phyloP scores from a whole-genome alignment of 2,888 invertebrate species.

The Elegia similella region DNA sequence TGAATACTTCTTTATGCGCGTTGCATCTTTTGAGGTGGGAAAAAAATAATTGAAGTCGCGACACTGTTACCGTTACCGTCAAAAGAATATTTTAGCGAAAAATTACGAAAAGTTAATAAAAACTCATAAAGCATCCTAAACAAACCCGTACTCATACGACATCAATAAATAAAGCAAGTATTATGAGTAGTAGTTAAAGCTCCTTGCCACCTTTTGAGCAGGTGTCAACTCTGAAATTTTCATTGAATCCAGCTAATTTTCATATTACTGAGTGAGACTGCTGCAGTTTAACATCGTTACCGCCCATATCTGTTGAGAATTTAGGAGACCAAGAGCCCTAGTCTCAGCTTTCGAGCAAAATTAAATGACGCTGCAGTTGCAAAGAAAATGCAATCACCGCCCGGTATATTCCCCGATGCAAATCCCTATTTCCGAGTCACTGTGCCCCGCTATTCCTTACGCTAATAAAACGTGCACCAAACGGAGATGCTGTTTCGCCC shows the following conservation, averaged over 20 bases:
- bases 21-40: too few relatives aligned
- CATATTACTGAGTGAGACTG: neutral
- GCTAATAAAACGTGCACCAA: constrained; percentile 81
- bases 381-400: constrained; percentile 80
- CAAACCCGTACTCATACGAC: too few relatives aligned
- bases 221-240: too few relatives aligned
- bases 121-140: too few relatives aligned
- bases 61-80: too few relatives aligned
- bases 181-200: too few relatives aligned
- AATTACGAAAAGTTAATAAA: too few relatives aligned
- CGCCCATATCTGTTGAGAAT: constrained; percentile 42
- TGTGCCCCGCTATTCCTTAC: constrained; percentile 80
- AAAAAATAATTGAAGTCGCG: too few relatives aligned
- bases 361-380: constrained; percentile 74
- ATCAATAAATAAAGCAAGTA: too few relatives aligned
- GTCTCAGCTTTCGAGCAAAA: constrained; percentile 58
- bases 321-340: constrained; percentile 56
- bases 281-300: constrained; percentile 1
- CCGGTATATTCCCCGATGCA: constrained; percentile 71
- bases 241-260: neutral
- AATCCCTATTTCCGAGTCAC: constrained; percentile 76
- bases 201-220: too few relatives aligned
- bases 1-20: too few relatives aligned
- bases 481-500: constrained; percentile 77
- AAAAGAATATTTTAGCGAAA: too few relatives aligned